A percentile compares a stretch with the other conserved stretches of the same genome.
Evolutionary conservation across 2,797 vertebrate species (phyloP).

Genomic region (Sparidentex hasta): DNA sequence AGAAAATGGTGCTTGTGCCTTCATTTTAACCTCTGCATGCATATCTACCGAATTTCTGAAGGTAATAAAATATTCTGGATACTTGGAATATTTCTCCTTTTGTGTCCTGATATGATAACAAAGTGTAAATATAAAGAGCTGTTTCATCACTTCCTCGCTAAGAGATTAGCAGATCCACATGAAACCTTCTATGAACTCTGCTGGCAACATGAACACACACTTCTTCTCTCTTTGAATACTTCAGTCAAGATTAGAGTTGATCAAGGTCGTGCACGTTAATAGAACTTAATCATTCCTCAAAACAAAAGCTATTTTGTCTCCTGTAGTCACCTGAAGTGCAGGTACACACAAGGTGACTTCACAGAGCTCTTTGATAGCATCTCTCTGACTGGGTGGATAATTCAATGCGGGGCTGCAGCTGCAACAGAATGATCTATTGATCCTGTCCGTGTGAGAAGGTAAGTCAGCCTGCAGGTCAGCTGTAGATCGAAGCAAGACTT

Average conservation of each 20-base stretch:
- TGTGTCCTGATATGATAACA: background rate
- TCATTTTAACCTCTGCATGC: background rate
- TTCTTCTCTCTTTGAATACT: background rate
- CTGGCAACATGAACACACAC: slow-evolving; percentile 6
- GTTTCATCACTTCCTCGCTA: background rate
- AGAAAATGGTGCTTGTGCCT: background rate
- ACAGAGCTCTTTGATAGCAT: slow-evolving; percentile 56
- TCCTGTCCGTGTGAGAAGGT: slow-evolving; percentile 19
- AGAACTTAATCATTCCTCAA: slow-evolving; percentile 38
- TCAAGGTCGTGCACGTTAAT: slow-evolving; percentile 34
- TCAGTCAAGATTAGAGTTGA: slow-evolving; percentile 1
- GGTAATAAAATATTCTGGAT: background rate
- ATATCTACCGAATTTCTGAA: background rate
- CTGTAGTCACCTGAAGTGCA: background rate
- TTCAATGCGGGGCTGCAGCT: slow-evolving; percentile 51
- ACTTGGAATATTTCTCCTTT: background rate
- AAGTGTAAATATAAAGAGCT: background rate
- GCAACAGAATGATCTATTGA: slow-evolving; percentile 59
- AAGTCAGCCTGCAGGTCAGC: slow-evolving; percentile 28
- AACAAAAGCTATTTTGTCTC: slow-evolving; percentile 32
- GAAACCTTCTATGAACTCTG: background rate
- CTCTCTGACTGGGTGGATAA: slow-evolving; percentile 43
- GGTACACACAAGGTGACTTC: slow-evolving; percentile 60
- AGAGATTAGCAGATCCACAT: background rate
- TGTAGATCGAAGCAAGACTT: background rate